Conservation (phyloP, 1,140 invertebrate genomes). For the Oscheius sp. region DNA sequence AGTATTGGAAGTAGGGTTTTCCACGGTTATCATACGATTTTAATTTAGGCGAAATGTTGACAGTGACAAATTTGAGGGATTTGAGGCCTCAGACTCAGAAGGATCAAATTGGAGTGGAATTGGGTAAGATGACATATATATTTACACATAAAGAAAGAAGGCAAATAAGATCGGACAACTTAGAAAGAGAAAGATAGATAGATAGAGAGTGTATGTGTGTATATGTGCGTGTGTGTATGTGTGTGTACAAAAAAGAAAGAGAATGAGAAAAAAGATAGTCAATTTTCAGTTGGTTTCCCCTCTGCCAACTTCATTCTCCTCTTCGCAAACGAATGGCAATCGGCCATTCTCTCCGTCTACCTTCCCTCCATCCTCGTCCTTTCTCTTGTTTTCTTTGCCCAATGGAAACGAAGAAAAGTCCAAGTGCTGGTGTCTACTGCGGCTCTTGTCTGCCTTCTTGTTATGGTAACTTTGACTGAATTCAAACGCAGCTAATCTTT, state of each 20-base stretch:
- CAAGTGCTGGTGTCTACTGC: conserved; percentile 37
- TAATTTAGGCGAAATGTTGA: not conserved
- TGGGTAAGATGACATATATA: too few relatives aligned
- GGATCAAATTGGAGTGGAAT: not conserved
- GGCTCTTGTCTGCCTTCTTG: conserved; percentile 34
- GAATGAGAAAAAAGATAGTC: not conserved
- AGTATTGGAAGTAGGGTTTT: conserved; percentile 23
- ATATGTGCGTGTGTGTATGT: not conserved
- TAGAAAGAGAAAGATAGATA: not conserved
- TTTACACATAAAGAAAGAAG: too few relatives aligned
- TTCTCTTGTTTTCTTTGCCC: conserved; percentile 38
- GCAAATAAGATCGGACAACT: not conserved
- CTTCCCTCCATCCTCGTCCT: conserved; percentile 36
- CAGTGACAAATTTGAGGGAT: not conserved
- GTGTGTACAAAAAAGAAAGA: not conserved
- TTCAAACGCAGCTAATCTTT: conserved; percentile 3
- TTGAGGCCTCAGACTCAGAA: not conserved
- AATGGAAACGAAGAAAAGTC: conserved; percentile 43
- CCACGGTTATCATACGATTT: not conserved
- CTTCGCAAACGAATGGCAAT: conserved; percentile 26
- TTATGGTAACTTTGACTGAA: conserved; percentile 26
- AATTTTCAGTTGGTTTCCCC: conserved; percentile 26
- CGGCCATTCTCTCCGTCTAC: conserved; percentile 26
- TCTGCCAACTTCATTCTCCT: not conserved
- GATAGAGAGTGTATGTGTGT: not conserved